These are phyloP conservation scores for Drosophila kuntzei DNA, from an alignment of 2,888 invertebrate genomes.

Conservation along the genomic window DNA sequence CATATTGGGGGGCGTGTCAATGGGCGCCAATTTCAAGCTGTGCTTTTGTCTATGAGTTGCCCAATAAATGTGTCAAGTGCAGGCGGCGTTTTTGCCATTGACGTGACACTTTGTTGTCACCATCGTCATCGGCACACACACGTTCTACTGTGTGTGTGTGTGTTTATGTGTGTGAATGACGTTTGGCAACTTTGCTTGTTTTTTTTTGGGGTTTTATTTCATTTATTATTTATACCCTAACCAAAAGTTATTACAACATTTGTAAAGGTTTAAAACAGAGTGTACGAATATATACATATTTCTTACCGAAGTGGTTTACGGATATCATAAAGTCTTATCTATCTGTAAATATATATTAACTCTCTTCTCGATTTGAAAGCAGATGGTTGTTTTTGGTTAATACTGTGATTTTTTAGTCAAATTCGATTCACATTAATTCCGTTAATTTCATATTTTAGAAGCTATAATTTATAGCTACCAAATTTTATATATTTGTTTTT, in stretches of 20 bases:
- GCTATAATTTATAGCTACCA: no score
- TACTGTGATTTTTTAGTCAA: no score
- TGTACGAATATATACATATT: no score
- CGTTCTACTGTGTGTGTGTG: slow-evolving; percentile 1
- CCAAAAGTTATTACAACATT: neutral
- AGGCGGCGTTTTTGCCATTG: slow-evolving; percentile 75
- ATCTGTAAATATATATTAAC: neutral
- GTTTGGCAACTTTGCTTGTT: slow-evolving; percentile 51
- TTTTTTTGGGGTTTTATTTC: slow-evolving; percentile 27
- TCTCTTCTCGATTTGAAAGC: no score
- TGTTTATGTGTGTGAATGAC: slow-evolving; percentile 29
- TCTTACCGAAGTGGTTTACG: no score
- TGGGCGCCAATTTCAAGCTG: slow-evolving; percentile 62
- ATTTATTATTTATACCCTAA: slow-evolving; percentile 10
- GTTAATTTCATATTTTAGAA: no score
- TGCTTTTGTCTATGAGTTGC: slow-evolving; percentile 76
- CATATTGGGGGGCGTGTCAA: slow-evolving; percentile 52
- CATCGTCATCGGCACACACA: slow-evolving; percentile 12
- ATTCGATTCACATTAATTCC: no score
- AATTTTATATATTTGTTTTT: no score
- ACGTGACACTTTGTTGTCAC: slow-evolving; percentile 67
- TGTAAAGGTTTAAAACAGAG: no score
- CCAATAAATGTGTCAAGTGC: slow-evolving; percentile 80
- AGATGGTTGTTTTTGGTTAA: no score
- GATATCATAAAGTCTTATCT: no score